Evolutionary conservation across 2,888 invertebrate species (phyloP).

Genomic region (Chrysomela aeneicollis): DNA sequence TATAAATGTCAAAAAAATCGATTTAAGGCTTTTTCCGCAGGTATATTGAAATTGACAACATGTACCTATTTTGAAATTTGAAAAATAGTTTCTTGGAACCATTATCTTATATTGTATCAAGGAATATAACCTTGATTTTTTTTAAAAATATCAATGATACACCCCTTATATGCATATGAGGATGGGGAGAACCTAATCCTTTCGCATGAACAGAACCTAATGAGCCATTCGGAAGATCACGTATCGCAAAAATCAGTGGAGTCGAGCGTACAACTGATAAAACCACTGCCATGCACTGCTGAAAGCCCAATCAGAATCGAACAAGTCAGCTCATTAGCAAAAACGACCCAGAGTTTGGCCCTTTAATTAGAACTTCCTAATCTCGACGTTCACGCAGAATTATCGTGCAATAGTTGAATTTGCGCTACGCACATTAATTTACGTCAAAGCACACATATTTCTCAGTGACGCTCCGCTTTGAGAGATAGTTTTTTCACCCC

Average conservation of each 20-base stretch:
- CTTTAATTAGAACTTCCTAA: conserved; percentile 41
- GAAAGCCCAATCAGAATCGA: conserved; percentile 56
- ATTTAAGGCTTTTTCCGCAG: too few relatives aligned
- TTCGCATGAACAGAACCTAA: too few relatives aligned
- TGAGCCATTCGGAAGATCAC: background rate
- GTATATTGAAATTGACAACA: too few relatives aligned
- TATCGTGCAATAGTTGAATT: conserved; percentile 63
- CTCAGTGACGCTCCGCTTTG: conserved; percentile 60
- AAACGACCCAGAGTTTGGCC: conserved; percentile 40
- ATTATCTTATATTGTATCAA: too few relatives aligned
- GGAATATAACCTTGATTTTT: too few relatives aligned
- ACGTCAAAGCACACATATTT: conserved; percentile 63
- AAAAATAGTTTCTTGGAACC: too few relatives aligned
- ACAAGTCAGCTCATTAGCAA: conserved; percentile 54
- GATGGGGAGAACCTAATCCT: too few relatives aligned
- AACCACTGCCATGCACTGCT: conserved; percentile 31
- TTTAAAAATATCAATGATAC: too few relatives aligned
- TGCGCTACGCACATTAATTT: conserved; percentile 63
- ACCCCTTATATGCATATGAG: too few relatives aligned
- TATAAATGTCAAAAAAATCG: too few relatives aligned
- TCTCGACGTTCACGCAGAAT: conserved; percentile 49
- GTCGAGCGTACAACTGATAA: conserved; percentile 20
- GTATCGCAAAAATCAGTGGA: conserved; percentile 33
- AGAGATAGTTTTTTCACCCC: conserved; percentile 62
- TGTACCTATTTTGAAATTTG: too few relatives aligned